A percentile compares a stretch with the other conserved stretches of the same genome.
These are phyloP conservation scores for Bagarius yarrelli DNA, from an alignment of 2,113 vertebrate genomes.

Conservation along the genomic window DNA sequence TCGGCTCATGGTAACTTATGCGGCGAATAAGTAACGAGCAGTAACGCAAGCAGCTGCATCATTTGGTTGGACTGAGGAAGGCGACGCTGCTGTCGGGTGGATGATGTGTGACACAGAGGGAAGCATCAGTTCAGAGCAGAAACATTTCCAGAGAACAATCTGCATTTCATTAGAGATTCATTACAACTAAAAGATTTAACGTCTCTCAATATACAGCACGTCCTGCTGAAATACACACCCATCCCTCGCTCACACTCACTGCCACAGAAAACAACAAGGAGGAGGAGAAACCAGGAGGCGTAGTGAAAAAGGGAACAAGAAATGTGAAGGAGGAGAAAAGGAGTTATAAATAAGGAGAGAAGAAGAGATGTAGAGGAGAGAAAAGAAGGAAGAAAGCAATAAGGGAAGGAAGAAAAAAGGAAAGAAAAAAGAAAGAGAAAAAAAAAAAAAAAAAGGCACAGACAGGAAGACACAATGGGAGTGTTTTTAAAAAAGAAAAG, in stretches of 20 bases:
- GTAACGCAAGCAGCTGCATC: no score
- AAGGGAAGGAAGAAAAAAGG: not conserved
- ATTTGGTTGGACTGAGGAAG: no score
- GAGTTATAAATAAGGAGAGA: not conserved
- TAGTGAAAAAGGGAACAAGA: not conserved
- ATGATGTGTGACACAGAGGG: no score
- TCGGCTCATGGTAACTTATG: no score
- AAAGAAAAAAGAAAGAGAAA: not conserved
- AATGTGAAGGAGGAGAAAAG: not conserved
- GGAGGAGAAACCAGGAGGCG: not conserved
- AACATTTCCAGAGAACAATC: not conserved
- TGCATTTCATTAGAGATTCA: not conserved
- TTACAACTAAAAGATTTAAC: not conserved
- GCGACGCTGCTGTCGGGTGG: no score
- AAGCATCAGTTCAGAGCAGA: not conserved
- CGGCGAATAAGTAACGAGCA: no score
- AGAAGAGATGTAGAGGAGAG: not conserved
- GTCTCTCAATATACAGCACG: no score
- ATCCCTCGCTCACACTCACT: not conserved
- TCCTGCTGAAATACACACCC: not conserved
- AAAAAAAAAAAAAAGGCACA: not conserved
- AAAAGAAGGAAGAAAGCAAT: slow-evolving; percentile 41
- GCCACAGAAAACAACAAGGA: not conserved
- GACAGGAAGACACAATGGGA: not conserved
- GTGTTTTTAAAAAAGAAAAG: no score